Base-by-base conservation (phyloP, 2,797 vertebrate genomes). In the Anguilla obscura region DNA sequence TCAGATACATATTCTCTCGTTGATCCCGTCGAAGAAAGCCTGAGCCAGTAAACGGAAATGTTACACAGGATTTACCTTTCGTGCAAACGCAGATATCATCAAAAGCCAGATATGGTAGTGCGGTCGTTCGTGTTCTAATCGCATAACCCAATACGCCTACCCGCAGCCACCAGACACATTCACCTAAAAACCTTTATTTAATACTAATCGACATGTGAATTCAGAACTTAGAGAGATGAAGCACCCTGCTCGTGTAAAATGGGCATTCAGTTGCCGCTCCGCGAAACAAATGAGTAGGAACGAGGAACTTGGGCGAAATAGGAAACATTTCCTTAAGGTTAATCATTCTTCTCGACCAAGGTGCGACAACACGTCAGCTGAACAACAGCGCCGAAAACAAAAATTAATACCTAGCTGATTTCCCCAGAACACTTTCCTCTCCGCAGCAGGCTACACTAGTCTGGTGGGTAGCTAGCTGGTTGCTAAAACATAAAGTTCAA, bases 81-180 rank as follows among this genome's bases (percentile, higher is more conserved):
- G 16, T 18, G 27, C 9, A 21, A 58, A 76, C 36, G 40, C 84
- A 24, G 16, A 9, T 66, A 82, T 86, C 45, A 48, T 76, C 2
- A 45, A 86, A 63, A 63, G 58, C 30, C 1, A 80, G 45, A 6
- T 54, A 54, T 4, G 58, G 50, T 0, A 40, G 54, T 60, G 21
- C 40, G 3, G 66, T 56, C 50, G 24, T 63, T 50, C 50, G 16
- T 3, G 3, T 24, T 5, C 21, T 58, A 36, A 79, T 48, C 36
- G 56, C 30, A 86, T 71, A 87, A 87, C 54, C 83, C 10, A 50
- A 86, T 3, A 80, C 86, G 18, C 24, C 58, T 50, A n/a, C 33
- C 45, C 7, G 12, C 45, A 2, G 12, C 40, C n/a, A 30, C 24
- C 27, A 54, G 45, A 9, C 36, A 3, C 5, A 79, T 48, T 24